Percentiles rank a stretch among this genome's conserved stretches.
phyloP scores from a whole-genome alignment of 2,113 vertebrate genomes.

The Poeciliopsis occidentalis region DNA sequence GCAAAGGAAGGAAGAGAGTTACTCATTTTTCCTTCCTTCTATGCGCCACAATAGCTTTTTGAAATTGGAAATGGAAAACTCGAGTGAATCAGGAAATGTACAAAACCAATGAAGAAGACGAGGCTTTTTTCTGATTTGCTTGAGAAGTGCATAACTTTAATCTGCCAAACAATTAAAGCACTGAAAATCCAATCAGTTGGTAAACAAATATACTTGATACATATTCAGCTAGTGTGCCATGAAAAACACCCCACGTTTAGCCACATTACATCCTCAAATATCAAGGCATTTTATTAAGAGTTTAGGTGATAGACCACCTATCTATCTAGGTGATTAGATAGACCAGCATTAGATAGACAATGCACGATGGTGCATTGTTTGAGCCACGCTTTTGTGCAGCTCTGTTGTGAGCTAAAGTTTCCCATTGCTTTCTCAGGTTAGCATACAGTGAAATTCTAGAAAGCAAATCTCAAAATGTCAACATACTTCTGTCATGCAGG shows the following conservation, averaged over 20 bases:
- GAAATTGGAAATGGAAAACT: conserved; percentile 24
- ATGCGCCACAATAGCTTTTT: conserved; percentile 27
- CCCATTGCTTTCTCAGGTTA: too few relatives aligned
- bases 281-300: background rate
- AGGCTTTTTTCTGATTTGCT: background rate
- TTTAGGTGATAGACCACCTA: background rate
- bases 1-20: conserved; percentile 16
- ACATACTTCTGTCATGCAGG: too few relatives aligned
- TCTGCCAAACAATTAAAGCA: background rate
- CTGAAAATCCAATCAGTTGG: background rate
- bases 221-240: background rate
- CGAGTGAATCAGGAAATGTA: conserved; percentile 1
- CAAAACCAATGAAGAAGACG: background rate
- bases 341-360: too few relatives aligned
- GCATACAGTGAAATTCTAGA: too few relatives aligned
- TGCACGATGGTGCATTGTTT: too few relatives aligned
- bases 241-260: background rate
- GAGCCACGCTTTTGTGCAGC: too few relatives aligned
- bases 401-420: too few relatives aligned
- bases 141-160: background rate
- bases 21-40: background rate
- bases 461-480: too few relatives aligned
- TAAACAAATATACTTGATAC: background rate
- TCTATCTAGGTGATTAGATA: too few relatives aligned
- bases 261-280: background rate